phyloP scores from a whole-genome alignment of 1,140 invertebrate species.

The Armadillidium nasatum region DNA sequence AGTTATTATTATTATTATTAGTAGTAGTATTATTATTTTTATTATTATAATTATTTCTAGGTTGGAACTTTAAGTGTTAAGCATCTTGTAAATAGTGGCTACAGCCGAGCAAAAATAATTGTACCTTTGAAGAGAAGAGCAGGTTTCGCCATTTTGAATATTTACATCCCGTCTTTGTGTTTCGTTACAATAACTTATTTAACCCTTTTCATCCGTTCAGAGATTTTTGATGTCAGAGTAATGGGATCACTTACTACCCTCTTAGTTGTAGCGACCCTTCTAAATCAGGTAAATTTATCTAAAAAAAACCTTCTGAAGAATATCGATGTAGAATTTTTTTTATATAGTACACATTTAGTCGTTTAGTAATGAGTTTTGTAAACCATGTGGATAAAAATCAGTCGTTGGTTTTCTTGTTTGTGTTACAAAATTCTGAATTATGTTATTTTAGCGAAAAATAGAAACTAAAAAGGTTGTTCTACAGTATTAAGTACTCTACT shows the following conservation, averaged over 20 bases:
- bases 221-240: conserved; percentile 40
- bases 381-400: too few relatives aligned
- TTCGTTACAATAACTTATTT: conserved; percentile 38
- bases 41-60: too few relatives aligned
- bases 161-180: conserved; percentile 41
- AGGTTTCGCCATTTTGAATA: conserved; percentile 41
- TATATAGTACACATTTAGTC: too few relatives aligned
- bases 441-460: too few relatives aligned
- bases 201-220: conserved; percentile 39
- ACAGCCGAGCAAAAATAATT: not conserved
- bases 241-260: conserved; percentile 41
- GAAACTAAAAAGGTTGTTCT: too few relatives aligned
- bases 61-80: too few relatives aligned
- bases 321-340: too few relatives aligned
- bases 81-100: not conserved
- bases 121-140: conserved; percentile 28
- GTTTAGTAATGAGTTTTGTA: not conserved
- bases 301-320: not conserved
- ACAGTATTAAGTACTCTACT: too few relatives aligned
- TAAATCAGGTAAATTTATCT: conserved; percentile 33
- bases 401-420: too few relatives aligned
- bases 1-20: too few relatives aligned
- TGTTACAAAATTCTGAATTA: too few relatives aligned
- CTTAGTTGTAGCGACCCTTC: conserved; percentile 42
- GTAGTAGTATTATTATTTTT: too few relatives aligned